These are phyloP conservation scores for Caenorhabditis sp. DNA, from an alignment of 2,888 invertebrate species.

Conservation along the genomic window DNA sequence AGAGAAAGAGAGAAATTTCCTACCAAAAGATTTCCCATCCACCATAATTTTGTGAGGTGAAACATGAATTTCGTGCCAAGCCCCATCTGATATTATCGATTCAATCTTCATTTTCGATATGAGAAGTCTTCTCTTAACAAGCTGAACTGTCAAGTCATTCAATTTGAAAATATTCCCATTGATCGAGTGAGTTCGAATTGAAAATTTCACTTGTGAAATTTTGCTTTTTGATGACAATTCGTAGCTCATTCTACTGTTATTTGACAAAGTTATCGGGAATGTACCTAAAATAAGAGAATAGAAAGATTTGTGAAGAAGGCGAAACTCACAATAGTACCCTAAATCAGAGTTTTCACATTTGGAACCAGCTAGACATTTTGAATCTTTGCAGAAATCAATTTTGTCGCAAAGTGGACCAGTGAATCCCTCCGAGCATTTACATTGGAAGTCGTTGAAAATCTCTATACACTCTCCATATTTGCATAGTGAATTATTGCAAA, in stretches of 20 bases:
- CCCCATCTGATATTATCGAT: conserved; percentile 44
- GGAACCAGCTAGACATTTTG: conserved; percentile 52
- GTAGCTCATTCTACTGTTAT: conserved; percentile 43
- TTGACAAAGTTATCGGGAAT: conserved; percentile 51
- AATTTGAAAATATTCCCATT: conserved; percentile 49
- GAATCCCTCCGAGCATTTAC: conserved; percentile 59
- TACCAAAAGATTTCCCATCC: conserved; percentile 44
- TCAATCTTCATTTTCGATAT: conserved; percentile 29
- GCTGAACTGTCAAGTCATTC: conserved; percentile 5
- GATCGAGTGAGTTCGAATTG: conserved; percentile 44
- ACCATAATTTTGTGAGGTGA: conserved; percentile 41
- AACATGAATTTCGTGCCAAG: conserved; percentile 47
- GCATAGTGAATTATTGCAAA: conserved; percentile 76
- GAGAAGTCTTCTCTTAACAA: conserved; percentile 39
- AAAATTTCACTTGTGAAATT: conserved; percentile 31
- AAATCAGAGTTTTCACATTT: conserved; percentile 55
- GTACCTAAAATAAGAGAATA: conserved; percentile 27
- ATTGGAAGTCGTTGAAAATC: conserved; percentile 76
- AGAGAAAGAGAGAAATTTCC: too few relatives aligned
- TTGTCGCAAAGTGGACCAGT: conserved; percentile 52
- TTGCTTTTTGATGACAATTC: conserved; percentile 14
- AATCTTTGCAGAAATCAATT: conserved; percentile 55
- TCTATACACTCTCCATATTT: conserved; percentile 88
- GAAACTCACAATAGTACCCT: conserved; percentile 57
- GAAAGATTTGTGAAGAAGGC: background rate